A percentile compares a stretch with the other conserved stretches of the same genome.
phyloP scores from a whole-genome alignment of 2,113 vertebrate genomes.

The Cavia porcellus region DNA sequence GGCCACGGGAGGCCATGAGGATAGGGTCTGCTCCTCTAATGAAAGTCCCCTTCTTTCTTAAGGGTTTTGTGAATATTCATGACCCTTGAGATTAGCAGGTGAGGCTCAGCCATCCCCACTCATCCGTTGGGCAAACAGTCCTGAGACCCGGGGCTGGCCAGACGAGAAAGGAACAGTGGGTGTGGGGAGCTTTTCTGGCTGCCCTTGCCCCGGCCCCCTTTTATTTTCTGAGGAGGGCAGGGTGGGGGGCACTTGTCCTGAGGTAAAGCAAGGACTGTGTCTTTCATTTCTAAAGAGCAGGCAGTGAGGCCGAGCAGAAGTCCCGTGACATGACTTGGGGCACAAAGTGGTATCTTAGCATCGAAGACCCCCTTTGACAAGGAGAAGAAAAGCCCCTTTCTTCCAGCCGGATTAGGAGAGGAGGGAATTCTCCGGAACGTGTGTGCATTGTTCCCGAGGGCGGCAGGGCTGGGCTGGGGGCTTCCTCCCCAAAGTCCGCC shows the following conservation, averaged over 20 bases:
- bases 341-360: conserved; percentile 94
- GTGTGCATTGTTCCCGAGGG: conserved; percentile 84
- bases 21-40: conserved; percentile 81
- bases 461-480: conserved; percentile 3
- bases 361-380: conserved; percentile 87
- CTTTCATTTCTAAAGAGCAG: conserved; percentile 94
- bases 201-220: conserved; percentile 84
- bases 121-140: conserved; percentile 97
- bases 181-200: conserved; percentile 82
- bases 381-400: conserved; percentile 87
- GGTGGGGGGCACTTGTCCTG: conserved; percentile 87
- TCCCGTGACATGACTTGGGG: conserved; percentile 97
- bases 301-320: conserved; percentile 90
- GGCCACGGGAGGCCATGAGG: conserved; percentile 38
- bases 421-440: conserved; percentile 87
- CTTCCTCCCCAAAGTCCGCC: conserved; percentile 77
- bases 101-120: conserved; percentile 91
- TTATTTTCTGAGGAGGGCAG: conserved; percentile 65
- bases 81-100: conserved; percentile 95
- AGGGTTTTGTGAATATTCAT: conserved; percentile 97
- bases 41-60: conserved; percentile 87
- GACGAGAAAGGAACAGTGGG: conserved; percentile 91
- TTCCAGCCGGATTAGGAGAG: conserved; percentile 85
- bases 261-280: conserved; percentile 87
- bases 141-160: conserved; percentile 90